A percentile compares a stretch with the other conserved stretches of the same genome.
Conservation (phyloP, 1,140 invertebrate species). For the Stegodyphus dumicola region DNA sequence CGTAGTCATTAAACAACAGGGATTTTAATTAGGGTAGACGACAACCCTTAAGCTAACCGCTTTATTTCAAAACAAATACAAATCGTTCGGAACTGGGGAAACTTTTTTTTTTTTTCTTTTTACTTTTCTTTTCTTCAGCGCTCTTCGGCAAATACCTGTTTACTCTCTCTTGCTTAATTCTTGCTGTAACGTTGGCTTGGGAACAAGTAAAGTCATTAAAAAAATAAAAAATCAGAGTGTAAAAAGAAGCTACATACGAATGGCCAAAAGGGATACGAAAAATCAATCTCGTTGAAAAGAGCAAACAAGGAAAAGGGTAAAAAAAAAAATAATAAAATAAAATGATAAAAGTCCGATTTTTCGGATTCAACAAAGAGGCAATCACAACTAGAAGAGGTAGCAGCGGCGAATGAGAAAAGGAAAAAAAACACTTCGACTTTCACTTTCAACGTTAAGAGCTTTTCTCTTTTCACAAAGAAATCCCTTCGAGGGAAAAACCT, state of each 20-base stretch:
- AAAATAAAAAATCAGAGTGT: conserved; percentile 13
- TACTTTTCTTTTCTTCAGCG: conserved; percentile 6
- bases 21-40: no score
- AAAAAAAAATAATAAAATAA: conserved; percentile 11
- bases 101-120: not conserved
- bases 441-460: conserved; percentile 60
- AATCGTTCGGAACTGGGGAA: not conserved
- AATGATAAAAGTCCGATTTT: conserved; percentile 55
- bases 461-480: conserved; percentile 52
- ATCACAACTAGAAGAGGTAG: conserved; percentile 58
- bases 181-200: not conserved
- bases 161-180: conserved; percentile 55
- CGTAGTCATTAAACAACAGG: no score
- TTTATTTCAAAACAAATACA: not conserved
- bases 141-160: conserved; percentile 42
- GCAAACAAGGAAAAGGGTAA: conserved; percentile 45
- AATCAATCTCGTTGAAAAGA: conserved; percentile 57
- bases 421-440: conserved; percentile 47
- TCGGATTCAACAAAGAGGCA: conserved; percentile 59
- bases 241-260: conserved; percentile 31
- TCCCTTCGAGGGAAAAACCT: conserved; percentile 54
- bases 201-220: conserved; percentile 34
- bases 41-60: not conserved
- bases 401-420: conserved; percentile 24
- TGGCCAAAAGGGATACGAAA: conserved; percentile 49